A percentile compares a stretch with the other conserved stretches of the same genome.
Evolutionary conservation across 1,140 invertebrate genomes (phyloP).

Genomic region (Oryzaephilus surinamensis): DNA sequence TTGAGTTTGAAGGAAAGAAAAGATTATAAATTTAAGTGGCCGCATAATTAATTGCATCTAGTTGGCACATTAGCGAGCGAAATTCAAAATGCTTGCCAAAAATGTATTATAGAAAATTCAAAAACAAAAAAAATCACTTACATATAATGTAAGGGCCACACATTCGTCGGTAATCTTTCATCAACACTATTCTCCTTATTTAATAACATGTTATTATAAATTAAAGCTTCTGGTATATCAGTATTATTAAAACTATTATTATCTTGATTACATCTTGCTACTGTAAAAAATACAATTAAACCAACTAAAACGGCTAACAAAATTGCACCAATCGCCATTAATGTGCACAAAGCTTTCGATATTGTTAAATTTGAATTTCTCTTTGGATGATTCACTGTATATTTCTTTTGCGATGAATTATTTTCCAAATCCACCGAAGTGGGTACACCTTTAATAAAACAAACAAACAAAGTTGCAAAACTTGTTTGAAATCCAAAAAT

Average conservation of each 20-base stretch:
- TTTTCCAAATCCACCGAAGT: conserved; percentile 28
- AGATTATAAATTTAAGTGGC: too few relatives aligned
- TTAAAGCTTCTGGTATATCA: too few relatives aligned
- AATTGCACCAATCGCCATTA: conserved; percentile 30
- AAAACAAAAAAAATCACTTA: too few relatives aligned
- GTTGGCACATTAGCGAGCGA: too few relatives aligned
- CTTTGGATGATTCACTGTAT: conserved; percentile 30
- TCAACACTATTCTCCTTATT: conserved; percentile 12
- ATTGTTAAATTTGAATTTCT: conserved; percentile 20
- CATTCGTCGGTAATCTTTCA: conserved; percentile 24
- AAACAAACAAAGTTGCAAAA: too few relatives aligned
- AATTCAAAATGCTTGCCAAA: too few relatives aligned
- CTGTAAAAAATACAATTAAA: conserved; percentile 29
- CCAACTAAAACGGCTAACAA: conserved; percentile 27
- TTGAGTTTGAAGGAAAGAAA: too few relatives aligned
- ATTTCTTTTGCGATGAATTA: conserved; percentile 30
- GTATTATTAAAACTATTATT: too few relatives aligned
- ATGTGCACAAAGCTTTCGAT: conserved; percentile 24
- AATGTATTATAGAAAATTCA: too few relatives aligned
- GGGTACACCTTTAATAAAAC: conserved; percentile 27
- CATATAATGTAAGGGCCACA: conserved; percentile 31
- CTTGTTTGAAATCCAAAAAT: too few relatives aligned
- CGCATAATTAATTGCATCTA: too few relatives aligned
- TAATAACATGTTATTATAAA: too few relatives aligned
- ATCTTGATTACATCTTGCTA: conserved; percentile 20